Evolutionary conservation across 2,113 vertebrate species (phyloP).

Genomic region (Phasianus colchicus): DNA sequence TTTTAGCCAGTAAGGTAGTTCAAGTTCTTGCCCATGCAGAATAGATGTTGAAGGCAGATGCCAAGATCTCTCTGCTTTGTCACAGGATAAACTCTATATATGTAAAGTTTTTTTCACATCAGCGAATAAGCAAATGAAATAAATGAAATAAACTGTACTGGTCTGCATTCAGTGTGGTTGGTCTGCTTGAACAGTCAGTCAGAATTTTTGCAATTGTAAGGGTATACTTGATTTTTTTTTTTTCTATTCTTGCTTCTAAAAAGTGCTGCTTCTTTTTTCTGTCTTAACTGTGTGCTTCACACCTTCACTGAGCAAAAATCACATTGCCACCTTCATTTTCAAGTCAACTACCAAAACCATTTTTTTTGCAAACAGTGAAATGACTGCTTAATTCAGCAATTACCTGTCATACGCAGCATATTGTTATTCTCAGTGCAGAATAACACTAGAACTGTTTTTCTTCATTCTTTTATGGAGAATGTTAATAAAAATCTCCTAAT

Average conservation of each 20-base stretch:
- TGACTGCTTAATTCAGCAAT: constrained; percentile 49
- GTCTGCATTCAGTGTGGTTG: background rate
- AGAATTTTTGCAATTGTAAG: background rate
- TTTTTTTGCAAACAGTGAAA: background rate
- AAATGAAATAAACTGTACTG: background rate
- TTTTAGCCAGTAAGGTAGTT: background rate
- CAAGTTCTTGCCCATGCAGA: background rate
- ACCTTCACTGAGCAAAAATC: background rate
- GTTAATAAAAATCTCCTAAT: background rate
- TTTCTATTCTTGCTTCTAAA: background rate
- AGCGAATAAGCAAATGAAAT: background rate
- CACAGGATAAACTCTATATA: background rate
- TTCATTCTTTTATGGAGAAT: background rate
- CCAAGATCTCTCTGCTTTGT: background rate
- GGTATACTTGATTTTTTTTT: background rate
- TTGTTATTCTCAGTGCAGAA: constrained; percentile 24
- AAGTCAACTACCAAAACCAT: background rate
- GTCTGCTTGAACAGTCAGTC: background rate
- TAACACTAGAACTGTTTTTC: background rate
- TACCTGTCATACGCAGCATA: background rate
- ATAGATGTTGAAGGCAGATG: background rate
- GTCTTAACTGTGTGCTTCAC: background rate
- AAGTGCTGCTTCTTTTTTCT: background rate
- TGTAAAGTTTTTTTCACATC: background rate
- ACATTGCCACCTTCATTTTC: background rate